Conservation (phyloP, 2,113 vertebrate species). For the Oreochromis tanganicae region DNA sequence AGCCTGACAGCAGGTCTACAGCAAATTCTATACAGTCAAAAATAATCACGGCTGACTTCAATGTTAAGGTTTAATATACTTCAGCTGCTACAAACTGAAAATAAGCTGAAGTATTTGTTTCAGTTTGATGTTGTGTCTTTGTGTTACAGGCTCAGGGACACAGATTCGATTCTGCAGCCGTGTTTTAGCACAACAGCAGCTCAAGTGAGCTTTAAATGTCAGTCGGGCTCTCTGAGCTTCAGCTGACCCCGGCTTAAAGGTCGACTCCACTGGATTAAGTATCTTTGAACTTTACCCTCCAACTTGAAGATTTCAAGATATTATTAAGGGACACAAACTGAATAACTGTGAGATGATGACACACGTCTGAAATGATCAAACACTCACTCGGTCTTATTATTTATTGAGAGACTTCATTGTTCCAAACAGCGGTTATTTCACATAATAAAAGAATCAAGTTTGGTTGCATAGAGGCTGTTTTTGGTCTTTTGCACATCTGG, state of each 20-base stretch:
- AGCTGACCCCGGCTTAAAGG: constrained; percentile 63
- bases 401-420: constrained; percentile 23
- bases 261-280: constrained; percentile 21
- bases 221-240: neutral
- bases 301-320: neutral
- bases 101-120: rapidly evolving
- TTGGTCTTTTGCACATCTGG: neutral
- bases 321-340: neutral
- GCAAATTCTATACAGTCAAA: rapidly evolving
- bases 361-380: neutral
- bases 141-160: neutral
- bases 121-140: neutral
- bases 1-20: neutral
- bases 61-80: rapidly evolving
- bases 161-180: neutral
- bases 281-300: neutral
- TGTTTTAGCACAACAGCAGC: neutral
- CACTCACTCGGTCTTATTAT: neutral
- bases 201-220: constrained; percentile 48
- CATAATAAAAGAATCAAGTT: neutral
- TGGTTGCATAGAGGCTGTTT: neutral
- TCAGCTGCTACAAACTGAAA: neutral
- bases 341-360: neutral
- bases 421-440: neutral
- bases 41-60: no score